Evolutionary conservation across 64 coral and sea anemone genomes (phyloP), one percentile per base, ranked within the genome.

Genomic region (Actinia equina): DNA sequence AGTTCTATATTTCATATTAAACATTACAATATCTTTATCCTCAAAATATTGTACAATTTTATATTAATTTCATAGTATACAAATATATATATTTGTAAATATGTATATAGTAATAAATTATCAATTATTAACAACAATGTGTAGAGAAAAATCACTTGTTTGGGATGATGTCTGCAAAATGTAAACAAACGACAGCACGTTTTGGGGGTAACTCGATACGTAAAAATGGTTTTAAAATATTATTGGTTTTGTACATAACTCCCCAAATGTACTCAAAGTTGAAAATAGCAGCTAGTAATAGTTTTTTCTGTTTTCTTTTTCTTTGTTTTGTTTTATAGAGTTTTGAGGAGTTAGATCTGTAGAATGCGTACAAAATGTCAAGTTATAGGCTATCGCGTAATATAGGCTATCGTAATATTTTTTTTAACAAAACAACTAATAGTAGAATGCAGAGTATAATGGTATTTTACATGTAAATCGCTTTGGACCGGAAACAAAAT

Each of bases 71-170:
- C 69, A 42, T 71, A 71, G n/a, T 41, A 14, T 14, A 41, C 13
- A 41, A 27, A 74, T 25, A 0, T 42, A 42, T 30, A 30, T 74
- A 42, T 74, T 74, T 74, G 69, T 74, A 74, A 74, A 74, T 74
- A 74, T 65, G 25, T 74, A 14, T 74, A 74, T 26, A 74, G 23
- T 27, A 74, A 74, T 74, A 74, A 74, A 74, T 74, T 74, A 74
- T 74, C 69, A 74, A 74, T 14, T 13, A 41, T 74, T 74, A 13
- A 42, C 15, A 23, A 25, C 22, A 74, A 14, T 74, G 26, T 74
- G 69, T 74, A 1, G 7, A 41, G 20, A 74, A 41, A 14, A 13
- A 14, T 30, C 12, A 41, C 3, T 5, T 11, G n/a, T 74, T 27
- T 0, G 55, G 15, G 55, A 57, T 49, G 7, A 8, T 49, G 46